These are phyloP conservation scores for Cephus pulcher DNA, from an alignment of 2,888 invertebrate genomes.

Conservation along the genomic window DNA sequence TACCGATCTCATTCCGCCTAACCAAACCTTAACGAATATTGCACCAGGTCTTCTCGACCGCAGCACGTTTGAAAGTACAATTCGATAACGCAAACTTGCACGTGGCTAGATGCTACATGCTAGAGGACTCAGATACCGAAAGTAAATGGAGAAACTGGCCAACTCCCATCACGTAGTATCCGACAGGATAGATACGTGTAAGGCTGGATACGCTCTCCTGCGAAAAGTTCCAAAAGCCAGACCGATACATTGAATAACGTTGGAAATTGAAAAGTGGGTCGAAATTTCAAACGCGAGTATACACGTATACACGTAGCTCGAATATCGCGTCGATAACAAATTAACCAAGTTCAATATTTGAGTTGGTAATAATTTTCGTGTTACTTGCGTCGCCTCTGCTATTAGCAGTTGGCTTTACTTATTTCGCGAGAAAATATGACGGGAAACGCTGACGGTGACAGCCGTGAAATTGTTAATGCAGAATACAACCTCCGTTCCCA, in stretches of 20 bases:
- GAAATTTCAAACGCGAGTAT: neutral
- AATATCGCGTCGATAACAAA: slow-evolving; percentile 40
- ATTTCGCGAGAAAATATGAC: slow-evolving; percentile 8
- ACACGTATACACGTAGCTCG: slow-evolving; percentile 23
- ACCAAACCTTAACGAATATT: neutral
- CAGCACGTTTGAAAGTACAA: neutral
- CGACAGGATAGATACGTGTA: neutral
- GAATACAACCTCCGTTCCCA: slow-evolving; percentile 17
- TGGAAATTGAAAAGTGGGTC: neutral
- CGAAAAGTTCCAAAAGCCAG: neutral
- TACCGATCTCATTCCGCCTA: neutral
- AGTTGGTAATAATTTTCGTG: slow-evolving; percentile 37
- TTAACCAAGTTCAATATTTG: slow-evolving; percentile 45
- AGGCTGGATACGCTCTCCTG: neutral
- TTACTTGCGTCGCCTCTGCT: neutral
- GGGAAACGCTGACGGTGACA: neutral
- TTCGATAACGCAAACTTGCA: neutral
- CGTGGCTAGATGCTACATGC: neutral
- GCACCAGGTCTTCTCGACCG: neutral
- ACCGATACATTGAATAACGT: neutral
- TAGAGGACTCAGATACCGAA: neutral
- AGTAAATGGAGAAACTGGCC: neutral
- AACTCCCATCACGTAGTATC: neutral
- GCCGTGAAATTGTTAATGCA: slow-evolving; percentile 40
- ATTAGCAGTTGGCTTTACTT: neutral